These are phyloP conservation scores for Epinotia nisella DNA, from an alignment of 2,888 invertebrate genomes.

Conservation along the genomic window DNA sequence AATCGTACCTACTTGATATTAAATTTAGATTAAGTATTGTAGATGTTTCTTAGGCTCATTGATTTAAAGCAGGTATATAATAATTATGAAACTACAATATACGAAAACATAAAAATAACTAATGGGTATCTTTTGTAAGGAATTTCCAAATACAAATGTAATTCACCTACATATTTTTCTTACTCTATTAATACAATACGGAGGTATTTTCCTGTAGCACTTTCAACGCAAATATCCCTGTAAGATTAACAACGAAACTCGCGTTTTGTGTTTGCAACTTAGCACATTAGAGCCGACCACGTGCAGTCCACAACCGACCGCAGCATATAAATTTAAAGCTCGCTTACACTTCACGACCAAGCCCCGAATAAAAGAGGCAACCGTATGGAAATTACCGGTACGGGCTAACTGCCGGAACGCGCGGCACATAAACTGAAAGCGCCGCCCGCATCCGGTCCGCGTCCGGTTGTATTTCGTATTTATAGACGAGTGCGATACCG, in stretches of 20 bases:
- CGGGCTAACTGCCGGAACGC: constrained; percentile 49
- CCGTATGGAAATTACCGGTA: constrained; percentile 48
- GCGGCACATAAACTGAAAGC: constrained; percentile 50
- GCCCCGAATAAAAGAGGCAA: constrained; percentile 46
- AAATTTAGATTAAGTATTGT: too few species aligned
- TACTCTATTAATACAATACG: too few species aligned
- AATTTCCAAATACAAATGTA: too few species aligned
- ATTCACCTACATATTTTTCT: too few species aligned
- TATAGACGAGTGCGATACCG: constrained; percentile 41
- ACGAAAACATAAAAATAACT: too few species aligned
- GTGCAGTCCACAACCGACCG: not conserved
- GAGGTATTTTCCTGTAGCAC: not conserved
- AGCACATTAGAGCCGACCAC: not conserved
- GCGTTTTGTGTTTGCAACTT: not conserved
- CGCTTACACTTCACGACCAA: constrained; percentile 45
- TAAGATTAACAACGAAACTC: not conserved
- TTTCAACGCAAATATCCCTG: too few species aligned
- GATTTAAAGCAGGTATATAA: too few species aligned
- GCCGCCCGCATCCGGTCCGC: constrained; percentile 48
- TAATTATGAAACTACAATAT: too few species aligned
- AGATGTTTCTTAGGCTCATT: too few species aligned
- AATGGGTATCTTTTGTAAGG: too few species aligned
- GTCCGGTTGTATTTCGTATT: constrained; percentile 46
- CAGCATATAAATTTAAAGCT: constrained; percentile 24
- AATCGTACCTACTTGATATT: too few species aligned